phyloP scores from a whole-genome alignment of 37 sponge, comb jelly and placozoan genomes.

The Amphimedon queenslandica region DNA sequence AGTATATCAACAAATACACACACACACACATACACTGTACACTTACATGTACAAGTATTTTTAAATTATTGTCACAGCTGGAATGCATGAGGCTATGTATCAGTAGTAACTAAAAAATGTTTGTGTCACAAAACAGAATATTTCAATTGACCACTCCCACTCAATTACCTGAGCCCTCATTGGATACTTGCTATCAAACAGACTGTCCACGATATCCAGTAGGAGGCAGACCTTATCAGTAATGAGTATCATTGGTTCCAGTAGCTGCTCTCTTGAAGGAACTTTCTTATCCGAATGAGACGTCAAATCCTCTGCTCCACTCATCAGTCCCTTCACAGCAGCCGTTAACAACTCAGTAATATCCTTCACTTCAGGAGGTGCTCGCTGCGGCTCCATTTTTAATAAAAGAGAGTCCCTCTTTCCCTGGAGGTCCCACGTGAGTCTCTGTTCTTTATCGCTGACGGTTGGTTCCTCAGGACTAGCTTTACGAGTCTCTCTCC shows the following conservation, averaged over 20 bases:
- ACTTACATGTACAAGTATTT: not conserved
- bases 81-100: too few relatives aligned
- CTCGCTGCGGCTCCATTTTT: slow-evolving; percentile 48
- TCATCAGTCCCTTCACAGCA: slow-evolving; percentile 21
- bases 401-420: slow-evolving; percentile 15
- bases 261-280: slow-evolving; percentile 31
- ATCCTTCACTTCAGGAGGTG: slow-evolving; percentile 17
- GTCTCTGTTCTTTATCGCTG: slow-evolving; percentile 36
- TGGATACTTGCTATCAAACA: slow-evolving; percentile 80
- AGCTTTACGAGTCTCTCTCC: not conserved
- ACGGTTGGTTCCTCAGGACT: not conserved
- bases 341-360: slow-evolving; percentile 33
- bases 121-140: not conserved
- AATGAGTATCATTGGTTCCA: slow-evolving; percentile 43
- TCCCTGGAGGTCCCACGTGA: slow-evolving; percentile 25
- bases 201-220: slow-evolving; percentile 80
- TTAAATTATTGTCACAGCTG: not conserved
- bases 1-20: slow-evolving; percentile 42
- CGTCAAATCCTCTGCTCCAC: slow-evolving; percentile 18
- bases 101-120: too few relatives aligned
- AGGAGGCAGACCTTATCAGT: slow-evolving; percentile 48
- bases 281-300: slow-evolving; percentile 15
- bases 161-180: slow-evolving; percentile 79
- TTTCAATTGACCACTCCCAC: not conserved
- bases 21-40: slow-evolving; percentile 30